Conservation (phyloP, 2,888 invertebrate species). For the Dasypogon diadema region DNA sequence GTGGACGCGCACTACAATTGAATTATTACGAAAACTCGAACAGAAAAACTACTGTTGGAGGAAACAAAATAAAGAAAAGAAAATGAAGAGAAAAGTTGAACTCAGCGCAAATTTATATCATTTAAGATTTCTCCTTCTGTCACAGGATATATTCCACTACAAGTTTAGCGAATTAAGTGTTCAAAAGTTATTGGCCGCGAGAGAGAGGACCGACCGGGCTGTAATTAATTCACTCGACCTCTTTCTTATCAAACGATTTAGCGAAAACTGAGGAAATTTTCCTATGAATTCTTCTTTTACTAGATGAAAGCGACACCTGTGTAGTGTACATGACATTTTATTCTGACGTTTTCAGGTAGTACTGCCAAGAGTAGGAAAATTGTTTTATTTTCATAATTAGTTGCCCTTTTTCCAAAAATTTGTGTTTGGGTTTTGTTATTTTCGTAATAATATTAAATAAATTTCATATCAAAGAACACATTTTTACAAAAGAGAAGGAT, state of each 20-base stretch:
- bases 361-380: too few relatives aligned
- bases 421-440: too few relatives aligned
- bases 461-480: too few relatives aligned
- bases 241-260: constrained; percentile 17
- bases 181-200: constrained; percentile 53
- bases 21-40: too few relatives aligned
- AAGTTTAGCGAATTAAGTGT: constrained; percentile 16
- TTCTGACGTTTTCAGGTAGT: too few relatives aligned
- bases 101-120: constrained; percentile 1
- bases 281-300: constrained; percentile 16
- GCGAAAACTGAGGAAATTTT: constrained; percentile 51
- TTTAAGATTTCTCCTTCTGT: constrained; percentile 14
- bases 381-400: too few relatives aligned
- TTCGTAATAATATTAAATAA: too few relatives aligned
- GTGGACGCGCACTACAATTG: constrained; percentile 2
- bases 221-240: neutral
- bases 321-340: neutral
- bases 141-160: neutral
- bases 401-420: too few relatives aligned
- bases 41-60: too few relatives aligned
- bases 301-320: neutral
- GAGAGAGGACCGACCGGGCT: constrained; percentile 51
- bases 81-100: neutral
- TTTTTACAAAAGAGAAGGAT: too few relatives aligned
- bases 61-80: constrained; percentile 28